phyloP scores from a whole-genome alignment of 2,797 vertebrate species.

The Rhynchotus rufescens region DNA sequence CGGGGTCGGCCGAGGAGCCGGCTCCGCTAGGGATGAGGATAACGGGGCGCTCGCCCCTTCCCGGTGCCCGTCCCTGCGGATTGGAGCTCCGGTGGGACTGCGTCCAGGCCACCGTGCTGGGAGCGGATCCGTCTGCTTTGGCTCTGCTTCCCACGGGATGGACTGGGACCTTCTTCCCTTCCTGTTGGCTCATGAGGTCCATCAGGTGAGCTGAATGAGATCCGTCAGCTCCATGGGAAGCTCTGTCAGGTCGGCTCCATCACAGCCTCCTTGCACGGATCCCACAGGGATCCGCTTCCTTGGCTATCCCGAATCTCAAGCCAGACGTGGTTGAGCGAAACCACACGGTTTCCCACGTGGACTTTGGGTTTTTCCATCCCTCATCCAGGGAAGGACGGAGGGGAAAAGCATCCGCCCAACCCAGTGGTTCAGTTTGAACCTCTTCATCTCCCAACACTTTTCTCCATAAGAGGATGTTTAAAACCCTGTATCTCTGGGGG shows the following conservation, averaged over 20 bases:
- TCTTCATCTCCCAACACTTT: background rate
- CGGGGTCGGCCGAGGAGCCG: no score
- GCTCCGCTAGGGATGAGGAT: no score
- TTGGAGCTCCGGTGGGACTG: background rate
- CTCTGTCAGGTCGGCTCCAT: background rate
- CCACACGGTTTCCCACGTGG: background rate
- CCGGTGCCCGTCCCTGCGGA: background rate
- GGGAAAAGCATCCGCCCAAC: background rate
- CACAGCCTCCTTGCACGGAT: rapidly evolving
- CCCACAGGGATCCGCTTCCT: background rate
- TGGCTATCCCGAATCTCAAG: background rate
- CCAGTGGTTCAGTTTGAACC: no score
- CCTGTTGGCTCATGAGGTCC: background rate
- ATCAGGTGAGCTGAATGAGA: background rate
- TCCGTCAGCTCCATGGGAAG: background rate
- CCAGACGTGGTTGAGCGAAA: background rate
- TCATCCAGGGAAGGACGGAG: background rate
- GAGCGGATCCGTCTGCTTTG: background rate
- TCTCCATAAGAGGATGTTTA: background rate
- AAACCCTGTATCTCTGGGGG: background rate
- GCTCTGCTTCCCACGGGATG: background rate
- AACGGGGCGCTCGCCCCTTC: no score
- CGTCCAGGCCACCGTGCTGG: background rate
- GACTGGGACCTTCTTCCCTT: background rate
- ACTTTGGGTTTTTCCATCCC: background rate